Conservation (phyloP, 2,888 invertebrate genomes). For the Achlya flavicornis region DNA sequence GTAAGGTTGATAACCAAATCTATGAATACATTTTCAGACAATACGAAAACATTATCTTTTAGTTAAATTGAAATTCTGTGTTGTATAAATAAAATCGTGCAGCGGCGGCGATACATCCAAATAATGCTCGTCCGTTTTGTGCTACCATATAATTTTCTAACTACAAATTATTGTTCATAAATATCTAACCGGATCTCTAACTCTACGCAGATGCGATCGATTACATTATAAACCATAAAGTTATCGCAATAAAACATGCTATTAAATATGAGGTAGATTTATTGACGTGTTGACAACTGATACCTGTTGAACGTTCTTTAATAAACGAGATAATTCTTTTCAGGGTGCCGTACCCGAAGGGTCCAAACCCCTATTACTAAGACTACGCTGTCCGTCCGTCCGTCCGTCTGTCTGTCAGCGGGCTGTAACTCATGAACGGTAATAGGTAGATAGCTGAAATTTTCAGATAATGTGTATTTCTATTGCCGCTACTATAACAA, state of each 20-base stretch:
- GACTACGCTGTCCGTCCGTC: too few species aligned
- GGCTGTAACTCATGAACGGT: too few species aligned
- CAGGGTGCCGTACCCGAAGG: too few species aligned
- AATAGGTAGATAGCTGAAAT: too few species aligned
- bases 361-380: too few species aligned
- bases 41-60: too few species aligned
- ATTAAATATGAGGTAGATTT: neutral
- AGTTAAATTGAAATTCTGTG: neutral
- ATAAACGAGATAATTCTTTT: too few species aligned
- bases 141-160: conserved; percentile 6
- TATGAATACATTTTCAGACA: too few species aligned
- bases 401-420: too few species aligned
- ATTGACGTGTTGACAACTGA: neutral
- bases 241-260: neutral
- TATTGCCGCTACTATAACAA: too few species aligned
- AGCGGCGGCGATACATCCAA: neutral
- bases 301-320: neutral
- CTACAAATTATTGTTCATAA: conserved; percentile 1
- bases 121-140: neutral
- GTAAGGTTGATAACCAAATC: too few species aligned
- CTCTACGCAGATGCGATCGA: neutral
- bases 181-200: conserved; percentile 2
- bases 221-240: neutral
- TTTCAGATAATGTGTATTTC: too few species aligned
- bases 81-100: neutral